Conservation (phyloP, 2,888 invertebrate species). For the Antheraea assamensis region DNA sequence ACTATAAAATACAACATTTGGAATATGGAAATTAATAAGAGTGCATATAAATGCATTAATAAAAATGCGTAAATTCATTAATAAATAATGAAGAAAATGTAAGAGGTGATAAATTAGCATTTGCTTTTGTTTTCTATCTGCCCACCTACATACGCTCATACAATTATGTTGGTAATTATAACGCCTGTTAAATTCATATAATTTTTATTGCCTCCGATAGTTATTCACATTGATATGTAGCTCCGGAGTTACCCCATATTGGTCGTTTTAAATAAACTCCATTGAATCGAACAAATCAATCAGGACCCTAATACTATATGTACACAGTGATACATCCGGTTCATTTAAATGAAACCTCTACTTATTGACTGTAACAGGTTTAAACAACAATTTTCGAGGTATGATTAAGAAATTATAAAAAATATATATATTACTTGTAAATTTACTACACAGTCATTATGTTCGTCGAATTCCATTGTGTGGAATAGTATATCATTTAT, state of each 20-base stretch:
- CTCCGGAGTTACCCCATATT: slow-evolving; percentile 55
- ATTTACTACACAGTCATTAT: no score
- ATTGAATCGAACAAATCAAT: slow-evolving; percentile 31
- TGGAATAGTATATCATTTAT: no score
- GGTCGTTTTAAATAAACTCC: slow-evolving; percentile 31
- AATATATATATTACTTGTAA: no score
- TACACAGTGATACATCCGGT: background rate
- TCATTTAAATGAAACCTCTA: slow-evolving; percentile 2
- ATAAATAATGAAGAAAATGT: no score
- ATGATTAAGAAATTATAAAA: no score
- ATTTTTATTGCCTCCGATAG: slow-evolving; percentile 69
- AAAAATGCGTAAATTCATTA: no score
- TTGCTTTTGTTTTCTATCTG: background rate
- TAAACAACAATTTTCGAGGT: background rate
- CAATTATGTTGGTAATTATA: background rate
- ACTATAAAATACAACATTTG: no score
- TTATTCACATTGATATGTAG: slow-evolving; percentile 73
- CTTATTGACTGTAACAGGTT: background rate
- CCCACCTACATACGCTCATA: background rate
- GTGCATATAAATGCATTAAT: no score
- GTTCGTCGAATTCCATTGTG: no score
- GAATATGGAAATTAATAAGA: no score
- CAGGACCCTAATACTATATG: background rate
- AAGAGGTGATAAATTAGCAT: background rate
- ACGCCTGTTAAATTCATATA: background rate